Base-by-base conservation (phyloP, 2,113 vertebrate genomes). In the Scatophagus argus region DNA sequence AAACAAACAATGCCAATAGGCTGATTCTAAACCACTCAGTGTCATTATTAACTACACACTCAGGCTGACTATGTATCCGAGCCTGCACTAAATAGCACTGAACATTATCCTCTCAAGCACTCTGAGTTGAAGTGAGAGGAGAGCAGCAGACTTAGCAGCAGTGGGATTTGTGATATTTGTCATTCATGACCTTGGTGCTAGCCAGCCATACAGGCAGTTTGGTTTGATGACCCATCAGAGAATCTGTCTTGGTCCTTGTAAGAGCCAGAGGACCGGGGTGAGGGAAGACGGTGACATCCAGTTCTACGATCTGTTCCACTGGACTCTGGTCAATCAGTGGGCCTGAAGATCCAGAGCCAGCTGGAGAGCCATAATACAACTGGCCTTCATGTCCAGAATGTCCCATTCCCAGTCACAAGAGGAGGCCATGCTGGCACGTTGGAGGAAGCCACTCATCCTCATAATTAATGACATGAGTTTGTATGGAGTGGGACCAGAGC, bases 211-310 rank as follows among this genome's bases (percentile, higher is more conserved):
- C 64, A 74, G 79, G 43, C 79, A 72, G 63, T 89, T 89, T 87
- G 88, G 89, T 93, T 92, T 92, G 92, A 92, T 92, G 89, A 91
- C 88, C 89, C 90, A 82, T 93, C 91, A 91, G 88, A 91, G 87
- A 71, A 85, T 90, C 86, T 90, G 86, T 65, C 59, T 61, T 77
- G 83, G 75, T 86, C 88, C 91, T 79, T 56, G 80, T 60, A 77
- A 74, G 71, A 91, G 83, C 85, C 87, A 90, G 79, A 85, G 74
- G 77, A 69, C 60, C 70, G 34, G 69, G 73, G 59, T 55, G 74
- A 83, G 72, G 61, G 61, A 55, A 60, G 43, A 77, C 32, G 74
- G 89, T 83, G 88, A 88, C 90, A 83, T 87, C 86, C 82, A 83
- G 70, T 34, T 51, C 85, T 65, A 32, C 49, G 69, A 64, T 86